phyloP scores from a whole-genome alignment of 2,888 invertebrate species.

The Diloba caeruleocephala region DNA sequence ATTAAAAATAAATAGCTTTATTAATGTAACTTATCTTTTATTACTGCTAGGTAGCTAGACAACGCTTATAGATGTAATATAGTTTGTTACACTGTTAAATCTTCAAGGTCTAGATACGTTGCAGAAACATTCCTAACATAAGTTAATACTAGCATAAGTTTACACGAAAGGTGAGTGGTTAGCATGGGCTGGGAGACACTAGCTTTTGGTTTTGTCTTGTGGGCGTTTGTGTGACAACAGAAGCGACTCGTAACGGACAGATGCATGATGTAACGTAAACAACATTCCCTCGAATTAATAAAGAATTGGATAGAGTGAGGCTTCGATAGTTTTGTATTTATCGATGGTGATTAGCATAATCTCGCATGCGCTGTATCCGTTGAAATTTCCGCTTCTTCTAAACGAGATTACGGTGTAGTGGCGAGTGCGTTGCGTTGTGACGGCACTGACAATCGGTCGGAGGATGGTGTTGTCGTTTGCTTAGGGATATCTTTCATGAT shows the following conservation, averaged over 20 bases:
- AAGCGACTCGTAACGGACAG: constrained; percentile 50
- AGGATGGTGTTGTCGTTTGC: constrained; percentile 84
- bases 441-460: constrained; percentile 84
- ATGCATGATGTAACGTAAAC: constrained; percentile 70
- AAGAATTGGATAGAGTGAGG: constrained; percentile 66
- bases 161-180: constrained; percentile 71
- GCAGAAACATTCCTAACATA: constrained; percentile 34
- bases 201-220: constrained; percentile 86
- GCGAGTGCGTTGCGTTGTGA: constrained; percentile 64
- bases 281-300: constrained; percentile 64
- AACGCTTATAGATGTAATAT: constrained; percentile 47
- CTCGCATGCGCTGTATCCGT: constrained; percentile 87
- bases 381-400: constrained; percentile 85
- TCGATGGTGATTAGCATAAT: constrained; percentile 79
- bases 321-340: constrained; percentile 75
- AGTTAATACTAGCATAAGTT: constrained; percentile 44
- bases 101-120: constrained; percentile 24
- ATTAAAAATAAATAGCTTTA: constrained; percentile 55
- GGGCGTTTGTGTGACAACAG: constrained; percentile 72
- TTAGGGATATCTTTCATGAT: constrained; percentile 41
- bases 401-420: constrained; percentile 63
- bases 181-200: constrained; percentile 81
- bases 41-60: constrained; percentile 49
- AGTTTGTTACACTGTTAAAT: constrained; percentile 21
- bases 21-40: constrained; percentile 39